phyloP scores from a whole-genome alignment of 30 jellyfish, hydroid and myxozoan species.

The Euphysa ruthae region DNA sequence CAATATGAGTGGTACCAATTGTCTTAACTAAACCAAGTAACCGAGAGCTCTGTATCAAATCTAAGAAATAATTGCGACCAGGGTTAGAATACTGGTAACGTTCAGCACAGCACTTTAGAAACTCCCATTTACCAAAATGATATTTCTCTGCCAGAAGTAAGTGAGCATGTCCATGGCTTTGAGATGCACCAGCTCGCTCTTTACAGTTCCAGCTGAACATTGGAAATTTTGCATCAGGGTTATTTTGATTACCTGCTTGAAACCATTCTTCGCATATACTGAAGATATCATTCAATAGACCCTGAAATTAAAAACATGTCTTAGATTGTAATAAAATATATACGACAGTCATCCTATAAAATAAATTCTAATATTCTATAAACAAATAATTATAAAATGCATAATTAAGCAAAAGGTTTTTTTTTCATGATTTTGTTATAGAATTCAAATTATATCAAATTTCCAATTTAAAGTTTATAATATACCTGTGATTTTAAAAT shows the following conservation, averaged over 20 bases:
- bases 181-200: slow-evolving; percentile 49
- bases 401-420: neutral
- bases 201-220: slow-evolving; percentile 39
- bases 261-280: slow-evolving; percentile 37
- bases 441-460: too few relatives aligned
- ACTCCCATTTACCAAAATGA: slow-evolving; percentile 34
- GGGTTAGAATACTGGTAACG: slow-evolving; percentile 14
- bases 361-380: too few relatives aligned
- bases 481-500: too few relatives aligned
- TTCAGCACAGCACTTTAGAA: slow-evolving; percentile 1
- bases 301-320: neutral
- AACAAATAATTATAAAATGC: neutral
- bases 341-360: too few relatives aligned
- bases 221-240: slow-evolving; percentile 20
- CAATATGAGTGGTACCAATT: slow-evolving; percentile 21
- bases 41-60: slow-evolving; percentile 18
- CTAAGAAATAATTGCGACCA: slow-evolving; percentile 30
- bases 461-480: too few relatives aligned
- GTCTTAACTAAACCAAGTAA: slow-evolving; percentile 20
- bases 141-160: slow-evolving; percentile 16
- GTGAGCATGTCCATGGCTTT: slow-evolving; percentile 45
- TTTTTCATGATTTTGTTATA: too few relatives aligned
- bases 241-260: slow-evolving; percentile 4
- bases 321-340: neutral
- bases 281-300: slow-evolving; percentile 12